Conservation (phyloP, 23 tunicate genomes). For the Diplosoma virens region DNA sequence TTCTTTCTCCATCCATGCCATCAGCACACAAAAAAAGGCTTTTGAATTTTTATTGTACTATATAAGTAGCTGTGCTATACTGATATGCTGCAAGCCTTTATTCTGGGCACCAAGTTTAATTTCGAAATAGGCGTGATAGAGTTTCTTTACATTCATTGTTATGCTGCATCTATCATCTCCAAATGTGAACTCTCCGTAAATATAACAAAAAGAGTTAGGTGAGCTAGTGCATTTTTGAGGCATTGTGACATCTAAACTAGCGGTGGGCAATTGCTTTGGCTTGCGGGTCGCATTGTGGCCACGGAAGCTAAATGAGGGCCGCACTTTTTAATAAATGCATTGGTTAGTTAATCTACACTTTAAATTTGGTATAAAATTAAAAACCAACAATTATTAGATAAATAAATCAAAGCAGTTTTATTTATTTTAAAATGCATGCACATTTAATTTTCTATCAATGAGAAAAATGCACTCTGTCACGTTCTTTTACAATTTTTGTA, state of each 20-base stretch:
- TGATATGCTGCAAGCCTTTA: conserved; percentile 19
- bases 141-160: conserved; percentile 32
- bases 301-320: too few species aligned
- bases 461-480: too few species aligned
- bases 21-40: conserved; percentile 31
- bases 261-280: too few species aligned
- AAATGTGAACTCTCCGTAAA: conserved; percentile 20
- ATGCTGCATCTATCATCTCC: conserved; percentile 36
- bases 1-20: conserved; percentile 28
- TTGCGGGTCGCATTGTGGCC: too few species aligned
- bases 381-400: too few species aligned
- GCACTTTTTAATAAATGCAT: too few species aligned
- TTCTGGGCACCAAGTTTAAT: conserved; percentile 26
- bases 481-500: too few species aligned
- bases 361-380: too few species aligned
- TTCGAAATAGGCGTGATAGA: conserved; percentile 24
- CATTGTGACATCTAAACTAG: conserved; percentile 14
- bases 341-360: too few species aligned
- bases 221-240: conserved; percentile 23
- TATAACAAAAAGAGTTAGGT: conserved; percentile 32
- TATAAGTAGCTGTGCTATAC: conserved; percentile 10
- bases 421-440: too few species aligned
- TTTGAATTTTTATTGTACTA: conserved; percentile 19
- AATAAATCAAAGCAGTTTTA: too few species aligned
- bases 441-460: too few species aligned